Base-by-base conservation (phyloP, 2,888 invertebrate species). In the Dendrolimus houi region DNA sequence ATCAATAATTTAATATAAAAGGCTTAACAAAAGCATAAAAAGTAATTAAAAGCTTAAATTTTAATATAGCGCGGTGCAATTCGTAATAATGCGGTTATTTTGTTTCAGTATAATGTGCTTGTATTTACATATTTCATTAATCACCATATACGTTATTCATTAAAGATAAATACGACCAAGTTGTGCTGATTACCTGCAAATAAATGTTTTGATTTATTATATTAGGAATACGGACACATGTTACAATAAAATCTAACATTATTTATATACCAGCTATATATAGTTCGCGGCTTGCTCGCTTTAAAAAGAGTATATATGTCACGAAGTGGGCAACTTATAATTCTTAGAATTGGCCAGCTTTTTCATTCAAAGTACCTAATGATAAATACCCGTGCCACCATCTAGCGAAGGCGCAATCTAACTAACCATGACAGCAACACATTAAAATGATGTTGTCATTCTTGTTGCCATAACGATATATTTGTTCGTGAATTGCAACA, bases 101-200 rank as follows among this genome's bases (percentile, higher is more conserved):
- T 55, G 57, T 53, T 52, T 53, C 54, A 52, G 41, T 52, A 17
- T 3, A 54, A 14, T 14, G 55, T 17, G 54, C 58, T 12, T 17
- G 40, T 57, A 52, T 54, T 53, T 63, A 54, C 53, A 47, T 12
- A 47, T 47, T 47, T 29, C 6, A 29, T 29, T 47, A 47, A 47
- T 64, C 64, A 42, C 59, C 67, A 55, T 72, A 74, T 3, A 72
- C 57, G 41, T 56, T 66, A 56, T 72, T 70, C 64, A 74, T 65
- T 40, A 76, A 55, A 47, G 75, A 72, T 52, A 74, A 66, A 56
- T 75, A 76, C 0, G 74, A 74, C 71, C 74, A 76, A 0, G 74
- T 75, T 13, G 68, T 68, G 60, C 72, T 74, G 7, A 74, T 59
- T 9, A 74, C 70, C 74, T 74, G 72, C 9, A 56, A 54, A 55